Percentiles rank a stretch among this genome's conserved stretches.
Evolutionary conservation across 2,797 vertebrate genomes (phyloP).

Genomic region (Anas capensis): DNA sequence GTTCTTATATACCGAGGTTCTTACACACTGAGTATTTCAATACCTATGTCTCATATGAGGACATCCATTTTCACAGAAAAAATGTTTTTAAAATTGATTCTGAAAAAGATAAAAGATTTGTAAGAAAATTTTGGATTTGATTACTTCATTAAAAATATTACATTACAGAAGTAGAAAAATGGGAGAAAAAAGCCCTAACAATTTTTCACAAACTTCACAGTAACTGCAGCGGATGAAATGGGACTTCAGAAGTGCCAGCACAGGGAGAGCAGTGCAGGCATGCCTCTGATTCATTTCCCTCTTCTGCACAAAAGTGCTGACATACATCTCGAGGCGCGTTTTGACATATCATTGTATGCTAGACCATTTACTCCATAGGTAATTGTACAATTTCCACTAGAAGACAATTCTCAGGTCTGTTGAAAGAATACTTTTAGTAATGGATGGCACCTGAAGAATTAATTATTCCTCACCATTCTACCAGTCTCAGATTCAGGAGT

Average conservation of each 20-base stretch:
- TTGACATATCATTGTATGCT: conserved; percentile 58
- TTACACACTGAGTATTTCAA: not conserved
- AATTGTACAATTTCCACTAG: conserved; percentile 60
- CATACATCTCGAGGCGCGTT: conserved; percentile 25
- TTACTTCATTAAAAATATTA: not conserved
- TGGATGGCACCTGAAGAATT: conserved; percentile 63
- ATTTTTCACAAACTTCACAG: not conserved
- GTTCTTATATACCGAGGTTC: not conserved
- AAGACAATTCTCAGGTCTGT: conserved; percentile 8
- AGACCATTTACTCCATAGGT: conserved; percentile 58
- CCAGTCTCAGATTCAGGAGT: not conserved
- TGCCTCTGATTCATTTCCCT: conserved; percentile 53
- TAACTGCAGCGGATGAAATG: not conserved
- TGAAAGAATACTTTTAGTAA: conserved; percentile 54
- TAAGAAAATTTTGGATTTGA: not conserved
- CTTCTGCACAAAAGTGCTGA: conserved; percentile 60
- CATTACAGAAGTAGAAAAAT: not conserved
- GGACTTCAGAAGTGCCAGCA: not conserved
- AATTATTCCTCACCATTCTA: conserved; percentile 35
- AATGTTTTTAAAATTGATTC: not conserved
- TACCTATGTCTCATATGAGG: fast-evolving
- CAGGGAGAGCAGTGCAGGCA: not conserved
- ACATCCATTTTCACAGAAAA: not conserved
- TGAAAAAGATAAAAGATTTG: not conserved
- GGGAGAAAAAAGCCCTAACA: not conserved